Evolutionary conservation across 2,797 vertebrate genomes (phyloP).

Genomic region (Trichosurus vulpecula): DNA sequence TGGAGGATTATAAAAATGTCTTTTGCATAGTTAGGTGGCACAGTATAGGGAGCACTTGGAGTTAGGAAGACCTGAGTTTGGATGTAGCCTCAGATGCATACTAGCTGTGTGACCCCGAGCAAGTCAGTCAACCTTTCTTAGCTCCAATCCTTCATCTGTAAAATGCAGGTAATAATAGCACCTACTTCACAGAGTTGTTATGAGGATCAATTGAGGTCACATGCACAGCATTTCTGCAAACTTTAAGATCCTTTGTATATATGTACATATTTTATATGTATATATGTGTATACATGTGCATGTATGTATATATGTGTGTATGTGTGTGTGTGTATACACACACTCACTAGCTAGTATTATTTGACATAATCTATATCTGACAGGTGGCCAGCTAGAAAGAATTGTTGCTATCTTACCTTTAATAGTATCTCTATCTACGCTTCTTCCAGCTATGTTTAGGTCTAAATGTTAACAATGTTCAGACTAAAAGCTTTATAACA

Average conservation of each 20-base stretch:
- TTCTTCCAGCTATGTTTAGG: neutral
- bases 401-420: neutral
- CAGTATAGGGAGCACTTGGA: neutral
- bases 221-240: neutral
- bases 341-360: neutral
- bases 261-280: too few species aligned
- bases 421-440: neutral
- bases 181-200: neutral
- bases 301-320: too few species aligned
- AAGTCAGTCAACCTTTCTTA: neutral
- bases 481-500: neutral
- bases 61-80: neutral
- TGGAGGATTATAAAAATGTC: neutral
- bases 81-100: neutral
- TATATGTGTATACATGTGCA: too few species aligned
- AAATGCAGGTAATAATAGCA: neutral
- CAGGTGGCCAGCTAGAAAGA: slow-evolving; percentile 5
- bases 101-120: neutral
- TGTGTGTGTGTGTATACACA: too few species aligned
- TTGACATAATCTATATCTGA: neutral
- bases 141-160: neutral
- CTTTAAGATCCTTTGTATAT: neutral
- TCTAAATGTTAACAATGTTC: neutral
- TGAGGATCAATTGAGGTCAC: neutral
- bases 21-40: neutral